Conservation (phyloP, 2,113 vertebrate species). For the Tamias sibiricus region DNA sequence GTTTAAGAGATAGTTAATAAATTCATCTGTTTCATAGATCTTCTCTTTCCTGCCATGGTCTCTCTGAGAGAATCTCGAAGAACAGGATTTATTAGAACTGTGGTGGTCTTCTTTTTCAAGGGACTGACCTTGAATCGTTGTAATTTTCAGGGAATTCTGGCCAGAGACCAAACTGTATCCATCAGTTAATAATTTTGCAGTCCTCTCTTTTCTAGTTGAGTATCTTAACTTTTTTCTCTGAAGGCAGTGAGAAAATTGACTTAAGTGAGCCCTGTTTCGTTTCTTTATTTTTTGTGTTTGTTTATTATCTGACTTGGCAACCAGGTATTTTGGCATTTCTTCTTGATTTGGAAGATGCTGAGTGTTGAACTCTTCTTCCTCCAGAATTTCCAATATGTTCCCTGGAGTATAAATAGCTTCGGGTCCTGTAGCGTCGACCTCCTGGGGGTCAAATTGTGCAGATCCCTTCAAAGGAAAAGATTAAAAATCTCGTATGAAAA, state of each 20-base stretch:
- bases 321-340: constrained; percentile 31
- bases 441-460: constrained; percentile 77
- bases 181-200: neutral
- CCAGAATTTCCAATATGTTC: constrained; percentile 44
- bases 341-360: constrained; percentile 54
- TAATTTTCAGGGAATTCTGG: constrained; percentile 75
- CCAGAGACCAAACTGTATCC: neutral
- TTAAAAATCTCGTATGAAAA: constrained; percentile 60
- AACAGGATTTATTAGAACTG: neutral
- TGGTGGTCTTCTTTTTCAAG: constrained; percentile 59
- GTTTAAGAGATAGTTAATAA: constrained; percentile 89
- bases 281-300: constrained; percentile 63
- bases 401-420: constrained; percentile 57
- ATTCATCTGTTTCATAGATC: constrained; percentile 90
- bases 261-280: constrained; percentile 29
- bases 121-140: constrained; percentile 52
- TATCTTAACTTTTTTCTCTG: constrained; percentile 69
- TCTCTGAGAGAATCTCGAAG: neutral
- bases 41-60: constrained; percentile 81
- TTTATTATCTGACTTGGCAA: constrained; percentile 41
- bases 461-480: constrained; percentile 83
- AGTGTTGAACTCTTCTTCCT: constrained; percentile 70
- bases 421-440: constrained; percentile 58
- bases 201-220: constrained; percentile 10
- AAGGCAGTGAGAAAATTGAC: constrained; percentile 51